A percentile compares a stretch with the other conserved stretches of the same genome.
Conservation (phyloP, 2,797 vertebrate genomes). For the Agapornis canus region DNA sequence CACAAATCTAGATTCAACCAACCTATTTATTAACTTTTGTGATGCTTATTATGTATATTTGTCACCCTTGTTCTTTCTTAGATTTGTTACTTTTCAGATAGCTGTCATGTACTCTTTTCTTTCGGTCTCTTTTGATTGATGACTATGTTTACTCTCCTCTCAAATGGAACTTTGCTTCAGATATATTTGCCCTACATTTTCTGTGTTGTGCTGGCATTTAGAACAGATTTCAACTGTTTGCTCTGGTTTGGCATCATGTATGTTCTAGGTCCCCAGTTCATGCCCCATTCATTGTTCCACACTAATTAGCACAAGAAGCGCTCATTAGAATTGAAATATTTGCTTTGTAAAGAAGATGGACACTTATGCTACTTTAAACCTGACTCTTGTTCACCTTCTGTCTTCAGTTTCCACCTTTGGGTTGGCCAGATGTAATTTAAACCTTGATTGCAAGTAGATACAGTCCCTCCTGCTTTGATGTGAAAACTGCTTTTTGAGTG, state of each 20-base stretch:
- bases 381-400: not conserved
- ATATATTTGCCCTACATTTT: not conserved
- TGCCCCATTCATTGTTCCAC: not conserved
- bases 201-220: not conserved
- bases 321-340: not conserved
- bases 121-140: not conserved
- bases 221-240: not conserved
- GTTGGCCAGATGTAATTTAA: not conserved
- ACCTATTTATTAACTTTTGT: not conserved
- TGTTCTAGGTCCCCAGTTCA: not conserved
- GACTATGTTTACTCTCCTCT: not conserved
- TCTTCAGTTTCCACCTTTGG: not conserved
- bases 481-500: not conserved
- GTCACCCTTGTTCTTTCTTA: not conserved
- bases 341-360: not conserved
- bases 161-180: not conserved
- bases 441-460: not conserved
- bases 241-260: not conserved
- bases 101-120: not conserved
- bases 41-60: not conserved
- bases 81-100: not conserved
- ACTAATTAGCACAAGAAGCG: not conserved
- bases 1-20: not conserved
- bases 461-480: not conserved
- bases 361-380: not conserved